phyloP scores from a whole-genome alignment of 2,888 invertebrate genomes.

The Apotomis capreana region DNA sequence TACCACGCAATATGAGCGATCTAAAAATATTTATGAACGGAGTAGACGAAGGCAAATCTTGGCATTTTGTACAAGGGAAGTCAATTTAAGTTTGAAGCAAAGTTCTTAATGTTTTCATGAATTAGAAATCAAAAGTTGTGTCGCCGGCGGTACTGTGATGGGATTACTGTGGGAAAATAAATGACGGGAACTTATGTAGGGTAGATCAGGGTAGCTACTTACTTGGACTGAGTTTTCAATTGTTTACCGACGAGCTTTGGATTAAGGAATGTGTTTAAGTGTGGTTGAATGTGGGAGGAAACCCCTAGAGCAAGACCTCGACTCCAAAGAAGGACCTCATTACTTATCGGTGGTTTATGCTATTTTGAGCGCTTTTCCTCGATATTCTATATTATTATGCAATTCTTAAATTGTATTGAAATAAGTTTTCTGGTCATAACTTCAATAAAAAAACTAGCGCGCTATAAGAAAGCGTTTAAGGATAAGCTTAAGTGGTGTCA shows the following conservation, averaged over 20 bases:
- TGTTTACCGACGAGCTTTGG: neutral
- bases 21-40: neutral
- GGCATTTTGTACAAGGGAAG: conserved; percentile 60
- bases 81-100: conserved; percentile 64
- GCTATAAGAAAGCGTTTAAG: no score
- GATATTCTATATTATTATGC: no score
- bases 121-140: conserved; percentile 55
- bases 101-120: conserved; percentile 67
- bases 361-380: no score
- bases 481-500: no score
- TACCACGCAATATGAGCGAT: conserved; percentile 29
- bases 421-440: no score
- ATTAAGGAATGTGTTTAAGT: no score
- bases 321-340: no score
- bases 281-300: no score
- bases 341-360: no score
- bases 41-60: conserved; percentile 46
- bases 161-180: conserved; percentile 23
- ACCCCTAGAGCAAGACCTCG: no score
- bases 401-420: no score
- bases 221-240: neutral
- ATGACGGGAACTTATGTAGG: conserved; percentile 7
- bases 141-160: conserved; percentile 18
- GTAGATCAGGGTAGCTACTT: neutral
- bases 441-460: no score